These are phyloP conservation scores for Magallana nippona DNA, from an alignment of 2,888 invertebrate genomes.

Conservation along the genomic window DNA sequence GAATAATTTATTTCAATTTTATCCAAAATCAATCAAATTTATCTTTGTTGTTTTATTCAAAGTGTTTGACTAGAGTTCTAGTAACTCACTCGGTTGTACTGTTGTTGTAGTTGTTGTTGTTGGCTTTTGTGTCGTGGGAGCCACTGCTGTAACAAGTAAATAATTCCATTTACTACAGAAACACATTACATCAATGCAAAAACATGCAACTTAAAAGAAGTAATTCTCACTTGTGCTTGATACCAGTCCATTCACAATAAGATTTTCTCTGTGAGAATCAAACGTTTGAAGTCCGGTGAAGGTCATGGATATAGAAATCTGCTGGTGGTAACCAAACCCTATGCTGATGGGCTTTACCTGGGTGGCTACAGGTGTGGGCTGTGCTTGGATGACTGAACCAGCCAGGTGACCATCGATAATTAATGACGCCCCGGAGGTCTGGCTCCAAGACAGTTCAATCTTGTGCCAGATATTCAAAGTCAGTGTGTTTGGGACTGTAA, in stretches of 20 bases:
- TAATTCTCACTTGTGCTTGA: constrained; percentile 14
- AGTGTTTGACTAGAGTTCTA: too few species aligned
- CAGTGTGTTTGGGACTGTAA: constrained; percentile 52
- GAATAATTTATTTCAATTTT: neutral
- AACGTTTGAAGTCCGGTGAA: constrained; percentile 55
- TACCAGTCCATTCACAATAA: constrained; percentile 49
- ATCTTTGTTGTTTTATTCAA: too few species aligned
- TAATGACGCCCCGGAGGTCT: constrained; percentile 59
- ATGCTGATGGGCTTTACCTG: constrained; percentile 49
- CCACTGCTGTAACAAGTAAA: neutral
- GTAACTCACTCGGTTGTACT: neutral
- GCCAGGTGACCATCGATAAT: constrained; percentile 57
- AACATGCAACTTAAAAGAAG: neutral
- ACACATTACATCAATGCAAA: too few species aligned
- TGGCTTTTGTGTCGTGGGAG: neutral
- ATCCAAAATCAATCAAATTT: neutral
- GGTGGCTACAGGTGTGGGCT: constrained; percentile 35
- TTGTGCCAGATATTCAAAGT: constrained; percentile 62
- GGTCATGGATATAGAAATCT: constrained; percentile 43
- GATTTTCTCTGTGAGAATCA: constrained; percentile 57
- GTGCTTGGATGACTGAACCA: constrained; percentile 55
- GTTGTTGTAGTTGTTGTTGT: constrained; percentile 29
- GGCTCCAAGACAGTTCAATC: constrained; percentile 65
- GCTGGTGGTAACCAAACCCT: constrained; percentile 52
- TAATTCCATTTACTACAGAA: too few species aligned